Conservation (phyloP, 2,888 invertebrate genomes). For the Nebria salina region DNA sequence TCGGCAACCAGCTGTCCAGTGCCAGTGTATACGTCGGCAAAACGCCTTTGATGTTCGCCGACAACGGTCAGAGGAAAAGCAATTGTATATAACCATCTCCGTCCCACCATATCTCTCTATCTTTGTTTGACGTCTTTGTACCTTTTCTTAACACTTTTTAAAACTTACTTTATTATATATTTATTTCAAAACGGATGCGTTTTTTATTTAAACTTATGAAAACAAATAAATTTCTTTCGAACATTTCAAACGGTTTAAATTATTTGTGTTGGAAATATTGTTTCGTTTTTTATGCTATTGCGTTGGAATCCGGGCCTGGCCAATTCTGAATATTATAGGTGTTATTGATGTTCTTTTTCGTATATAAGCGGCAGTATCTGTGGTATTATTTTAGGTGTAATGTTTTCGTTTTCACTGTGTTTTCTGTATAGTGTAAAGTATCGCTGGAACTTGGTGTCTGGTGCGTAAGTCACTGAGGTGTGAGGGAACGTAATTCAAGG, state of each 20-base stretch:
- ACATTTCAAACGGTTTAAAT: too few species aligned
- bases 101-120: neutral
- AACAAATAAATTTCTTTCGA: neutral
- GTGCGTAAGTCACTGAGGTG: conserved; percentile 49
- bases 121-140: neutral
- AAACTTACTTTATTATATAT: conserved; percentile 6
- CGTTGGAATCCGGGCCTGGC: neutral
- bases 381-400: neutral
- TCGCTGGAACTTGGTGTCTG: conserved; percentile 12
- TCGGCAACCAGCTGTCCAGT: conserved; percentile 14
- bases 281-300: neutral
- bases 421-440: conserved; percentile 1
- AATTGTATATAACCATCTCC: conserved; percentile 14
- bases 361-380: neutral
- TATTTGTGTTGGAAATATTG: neutral
- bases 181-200: neutral
- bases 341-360: neutral
- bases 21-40: conserved; percentile 12
- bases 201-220: neutral
- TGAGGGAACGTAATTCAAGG: conserved; percentile 54
- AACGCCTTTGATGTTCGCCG: conserved; percentile 15
- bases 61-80: conserved; percentile 9
- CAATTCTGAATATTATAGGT: neutral
- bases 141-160: conserved; percentile 13
- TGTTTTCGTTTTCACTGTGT: neutral